Percentiles rank a stretch among this genome's conserved stretches.
Conservation (phyloP, 2,888 invertebrate species). For the Acleris laterana region DNA sequence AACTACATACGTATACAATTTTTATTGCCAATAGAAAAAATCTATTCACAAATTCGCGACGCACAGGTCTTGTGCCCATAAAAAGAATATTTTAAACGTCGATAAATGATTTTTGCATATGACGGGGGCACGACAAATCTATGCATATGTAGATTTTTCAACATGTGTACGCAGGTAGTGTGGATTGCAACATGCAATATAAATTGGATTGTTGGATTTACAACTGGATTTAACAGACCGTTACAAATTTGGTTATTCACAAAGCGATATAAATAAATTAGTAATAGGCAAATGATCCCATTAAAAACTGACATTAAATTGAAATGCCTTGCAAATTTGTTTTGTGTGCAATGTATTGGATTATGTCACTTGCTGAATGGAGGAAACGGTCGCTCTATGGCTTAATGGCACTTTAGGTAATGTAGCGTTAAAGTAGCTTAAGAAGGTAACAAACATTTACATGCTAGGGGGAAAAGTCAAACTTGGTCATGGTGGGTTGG, state of each 20-base stretch:
- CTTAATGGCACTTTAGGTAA: neutral
- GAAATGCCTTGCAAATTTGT: constrained; percentile 24
- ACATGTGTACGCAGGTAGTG: constrained; percentile 74
- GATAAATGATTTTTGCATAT: constrained; percentile 83
- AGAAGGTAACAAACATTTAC: neutral
- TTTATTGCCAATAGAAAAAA: constrained; percentile 78
- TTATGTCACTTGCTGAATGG: constrained; percentile 13
- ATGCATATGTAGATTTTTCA: constrained; percentile 67
- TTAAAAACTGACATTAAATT: constrained; percentile 13
- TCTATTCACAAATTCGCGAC: constrained; percentile 74
- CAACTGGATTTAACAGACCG: constrained; percentile 72
- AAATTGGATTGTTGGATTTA: constrained; percentile 64
- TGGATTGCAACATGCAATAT: constrained; percentile 67
- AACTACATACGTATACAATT: constrained; percentile 73
- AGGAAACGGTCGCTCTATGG: neutral
- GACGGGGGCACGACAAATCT: constrained; percentile 52
- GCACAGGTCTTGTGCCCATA: constrained; percentile 70
- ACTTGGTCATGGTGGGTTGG: neutral
- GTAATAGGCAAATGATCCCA: constrained; percentile 54
- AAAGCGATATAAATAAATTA: constrained; percentile 65
- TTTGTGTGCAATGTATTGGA: constrained; percentile 9
- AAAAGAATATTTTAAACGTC: constrained; percentile 74
- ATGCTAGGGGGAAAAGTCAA: neutral
- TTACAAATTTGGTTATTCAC: constrained; percentile 68
- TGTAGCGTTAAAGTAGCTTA: neutral